phyloP scores from a whole-genome alignment of 1,140 invertebrate genomes.

The Leptinotarsa lineolata region DNA sequence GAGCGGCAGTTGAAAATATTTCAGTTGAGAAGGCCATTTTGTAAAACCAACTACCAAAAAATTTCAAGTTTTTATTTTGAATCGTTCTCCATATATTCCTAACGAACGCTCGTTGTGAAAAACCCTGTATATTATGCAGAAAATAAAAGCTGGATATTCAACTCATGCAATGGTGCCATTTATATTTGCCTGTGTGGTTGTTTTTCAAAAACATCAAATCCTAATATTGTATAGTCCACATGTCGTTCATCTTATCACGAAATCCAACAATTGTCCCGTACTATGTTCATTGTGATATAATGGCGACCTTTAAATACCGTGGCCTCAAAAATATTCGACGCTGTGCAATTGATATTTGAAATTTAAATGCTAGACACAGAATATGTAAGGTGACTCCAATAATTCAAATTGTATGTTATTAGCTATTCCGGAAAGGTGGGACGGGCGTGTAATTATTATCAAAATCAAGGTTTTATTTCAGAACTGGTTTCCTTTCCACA shows the following conservation, averaged over 20 bases:
- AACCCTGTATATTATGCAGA: no score
- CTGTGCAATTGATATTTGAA: conserved; percentile 8
- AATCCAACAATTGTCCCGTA: background rate
- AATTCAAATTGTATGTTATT: conserved; percentile 4
- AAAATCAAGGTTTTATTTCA: conserved; percentile 4
- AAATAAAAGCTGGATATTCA: no score
- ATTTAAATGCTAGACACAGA: conserved; percentile 6
- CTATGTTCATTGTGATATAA: background rate
- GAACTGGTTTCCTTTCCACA: background rate
- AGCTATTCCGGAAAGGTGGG: background rate
- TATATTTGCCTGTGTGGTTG: no score
- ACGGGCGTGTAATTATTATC: background rate
- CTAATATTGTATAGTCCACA: no score
- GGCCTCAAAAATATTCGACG: conserved; percentile 6
- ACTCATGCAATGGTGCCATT: no score
- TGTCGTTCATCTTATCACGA: background rate
- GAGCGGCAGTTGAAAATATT: no score
- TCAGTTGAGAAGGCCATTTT: no score
- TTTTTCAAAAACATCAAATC: no score
- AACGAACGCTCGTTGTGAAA: no score
- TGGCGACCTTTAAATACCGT: conserved; percentile 2
- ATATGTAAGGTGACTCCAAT: conserved; percentile 2
- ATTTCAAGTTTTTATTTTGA: no score
- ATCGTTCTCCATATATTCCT: no score
- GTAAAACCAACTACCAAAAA: no score